Conservation (phyloP, 2,797 vertebrate genomes). For the Oreochromis grahami region DNA sequence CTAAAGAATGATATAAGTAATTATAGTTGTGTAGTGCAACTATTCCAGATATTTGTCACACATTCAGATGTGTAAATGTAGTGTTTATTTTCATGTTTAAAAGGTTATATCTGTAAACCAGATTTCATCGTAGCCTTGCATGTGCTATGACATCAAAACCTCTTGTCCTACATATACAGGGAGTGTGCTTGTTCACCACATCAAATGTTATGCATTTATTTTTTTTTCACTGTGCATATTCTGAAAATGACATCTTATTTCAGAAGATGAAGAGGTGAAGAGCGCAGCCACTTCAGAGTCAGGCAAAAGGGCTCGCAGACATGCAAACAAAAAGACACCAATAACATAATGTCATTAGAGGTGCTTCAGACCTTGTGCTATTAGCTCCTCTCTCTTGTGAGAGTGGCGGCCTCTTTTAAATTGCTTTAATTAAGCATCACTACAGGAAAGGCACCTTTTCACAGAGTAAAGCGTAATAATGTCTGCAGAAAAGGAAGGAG, state of each 20-base stretch:
- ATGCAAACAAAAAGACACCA: slow-evolving; percentile 31
- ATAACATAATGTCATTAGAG: slow-evolving; percentile 28
- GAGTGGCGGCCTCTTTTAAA: slow-evolving; percentile 3
- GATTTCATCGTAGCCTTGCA: background rate
- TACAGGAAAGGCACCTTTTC: background rate
- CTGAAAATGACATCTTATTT: background rate
- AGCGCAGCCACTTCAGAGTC: background rate
- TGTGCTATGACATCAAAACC: background rate
- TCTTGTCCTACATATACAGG: background rate
- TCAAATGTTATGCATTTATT: background rate
- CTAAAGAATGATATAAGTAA: background rate
- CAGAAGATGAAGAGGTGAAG: background rate
- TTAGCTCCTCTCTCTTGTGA: background rate
- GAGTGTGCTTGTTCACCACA: background rate
- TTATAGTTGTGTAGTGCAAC: background rate
- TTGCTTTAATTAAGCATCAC: slow-evolving; percentile 1
- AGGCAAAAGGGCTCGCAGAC: slow-evolving; percentile 3
- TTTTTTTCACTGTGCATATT: background rate
- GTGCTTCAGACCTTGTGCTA: slow-evolving; percentile 11
- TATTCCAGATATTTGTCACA: background rate
- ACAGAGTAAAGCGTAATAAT: slow-evolving; percentile 2
- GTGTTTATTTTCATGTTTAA: background rate
- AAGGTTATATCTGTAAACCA: background rate
- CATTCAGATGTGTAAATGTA: background rate
- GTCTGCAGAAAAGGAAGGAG: slow-evolving; percentile 7